These are phyloP conservation scores for Psylliodes chrysocephalus DNA, from an alignment of 2,888 invertebrate species.

Conservation along the genomic window DNA sequence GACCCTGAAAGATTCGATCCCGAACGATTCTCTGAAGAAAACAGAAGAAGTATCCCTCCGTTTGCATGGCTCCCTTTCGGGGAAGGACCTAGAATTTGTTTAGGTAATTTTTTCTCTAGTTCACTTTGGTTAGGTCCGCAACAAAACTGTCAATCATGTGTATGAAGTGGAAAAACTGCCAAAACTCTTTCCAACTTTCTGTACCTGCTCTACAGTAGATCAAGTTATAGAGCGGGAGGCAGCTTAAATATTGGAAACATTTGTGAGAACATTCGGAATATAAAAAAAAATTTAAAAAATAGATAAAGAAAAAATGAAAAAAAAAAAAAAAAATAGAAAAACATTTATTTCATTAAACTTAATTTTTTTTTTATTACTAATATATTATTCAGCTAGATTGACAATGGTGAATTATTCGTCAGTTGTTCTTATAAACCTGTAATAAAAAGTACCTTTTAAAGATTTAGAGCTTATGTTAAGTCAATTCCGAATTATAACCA, in stretches of 20 bases:
- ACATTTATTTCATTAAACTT: no score
- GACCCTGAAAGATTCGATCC: slow-evolving; percentile 50
- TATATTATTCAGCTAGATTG: no score
- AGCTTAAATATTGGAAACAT: not conserved
- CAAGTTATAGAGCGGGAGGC: no score
- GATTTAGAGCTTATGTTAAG: no score
- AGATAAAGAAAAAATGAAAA: not conserved
- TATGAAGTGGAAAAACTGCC: not conserved
- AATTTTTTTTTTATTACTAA: no score
- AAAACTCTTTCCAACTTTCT: no score
- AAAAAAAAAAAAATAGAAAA: no score
- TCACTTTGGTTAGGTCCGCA: not conserved
- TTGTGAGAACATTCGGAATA: not conserved
- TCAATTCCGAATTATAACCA: no score
- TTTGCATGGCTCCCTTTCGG: slow-evolving; percentile 57
- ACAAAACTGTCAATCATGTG: no score
- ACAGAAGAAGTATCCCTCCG: slow-evolving; percentile 38
- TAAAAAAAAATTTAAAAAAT: not conserved
- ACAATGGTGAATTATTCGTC: no score
- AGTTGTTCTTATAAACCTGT: no score
- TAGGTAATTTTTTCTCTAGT: slow-evolving; percentile 50
- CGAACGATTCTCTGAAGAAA: slow-evolving; percentile 47
- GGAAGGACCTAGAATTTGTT: slow-evolving; percentile 59
- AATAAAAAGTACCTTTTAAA: not conserved
- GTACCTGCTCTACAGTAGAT: no score